phyloP scores from a whole-genome alignment of 53 echinoderm and acorn worm genomes.

The Antedon mediterranea region DNA sequence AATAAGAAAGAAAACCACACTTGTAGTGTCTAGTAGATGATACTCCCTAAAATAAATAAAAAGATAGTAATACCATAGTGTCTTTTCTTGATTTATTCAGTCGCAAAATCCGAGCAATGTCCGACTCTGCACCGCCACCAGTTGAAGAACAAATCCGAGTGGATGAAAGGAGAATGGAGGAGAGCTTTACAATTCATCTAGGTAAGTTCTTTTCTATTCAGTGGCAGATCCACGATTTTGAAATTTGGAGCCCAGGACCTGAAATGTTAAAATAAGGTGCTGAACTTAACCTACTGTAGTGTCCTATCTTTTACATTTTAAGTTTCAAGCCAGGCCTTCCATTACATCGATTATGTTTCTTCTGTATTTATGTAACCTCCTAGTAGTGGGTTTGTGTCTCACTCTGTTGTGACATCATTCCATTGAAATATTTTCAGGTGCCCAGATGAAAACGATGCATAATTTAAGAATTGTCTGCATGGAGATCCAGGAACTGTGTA shows the following conservation, averaged over 20 bases:
- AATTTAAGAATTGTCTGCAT: constrained; percentile 76
- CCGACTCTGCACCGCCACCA: constrained; percentile 39
- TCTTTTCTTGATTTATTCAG: too few species aligned
- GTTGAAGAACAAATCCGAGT: constrained; percentile 23
- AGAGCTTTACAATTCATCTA: constrained; percentile 89
- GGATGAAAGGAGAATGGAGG: constrained; percentile 71
- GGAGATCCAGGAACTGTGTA: constrained; percentile 72
- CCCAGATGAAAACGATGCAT: constrained; percentile 92
- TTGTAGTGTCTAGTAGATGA: too few species aligned
- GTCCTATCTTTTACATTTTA: too few species aligned
- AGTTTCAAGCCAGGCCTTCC: too few species aligned
- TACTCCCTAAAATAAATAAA: too few species aligned
- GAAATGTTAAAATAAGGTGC: not conserved
- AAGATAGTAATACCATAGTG: too few species aligned
- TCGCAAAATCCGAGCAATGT: constrained; percentile 78
- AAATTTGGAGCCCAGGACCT: not conserved
- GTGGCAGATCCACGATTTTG: not conserved
- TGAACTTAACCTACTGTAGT: not conserved
- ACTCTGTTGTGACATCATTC: too few species aligned
- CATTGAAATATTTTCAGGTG: constrained; percentile 28
- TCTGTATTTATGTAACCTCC: too few species aligned
- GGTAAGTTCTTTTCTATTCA: constrained; percentile 28
- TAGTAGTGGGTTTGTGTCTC: too few species aligned
- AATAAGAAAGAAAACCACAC: too few species aligned
- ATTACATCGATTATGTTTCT: too few species aligned